Evolutionary conservation across 2,113 vertebrate species (phyloP).

Genomic region (Rousettus leschenaultii): DNA sequence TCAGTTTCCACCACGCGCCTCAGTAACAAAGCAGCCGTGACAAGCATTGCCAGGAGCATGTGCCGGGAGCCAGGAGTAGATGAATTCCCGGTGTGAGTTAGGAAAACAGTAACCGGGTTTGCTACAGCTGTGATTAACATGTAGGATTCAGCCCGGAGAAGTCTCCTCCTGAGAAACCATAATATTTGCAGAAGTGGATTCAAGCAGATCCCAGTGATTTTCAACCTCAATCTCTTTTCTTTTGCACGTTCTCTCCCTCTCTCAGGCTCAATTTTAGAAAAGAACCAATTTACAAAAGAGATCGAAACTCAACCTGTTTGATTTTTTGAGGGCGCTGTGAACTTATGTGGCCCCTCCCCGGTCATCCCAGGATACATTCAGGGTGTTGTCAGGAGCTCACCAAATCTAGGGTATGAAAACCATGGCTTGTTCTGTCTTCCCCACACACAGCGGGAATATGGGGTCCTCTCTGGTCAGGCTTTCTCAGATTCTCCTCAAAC

Average conservation of each 20-base stretch:
- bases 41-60: constrained; percentile 21
- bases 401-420: neutral
- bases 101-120: constrained; percentile 32
- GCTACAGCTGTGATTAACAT: constrained; percentile 19
- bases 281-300: neutral
- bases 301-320: neutral
- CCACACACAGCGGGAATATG: neutral
- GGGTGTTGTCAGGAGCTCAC: neutral
- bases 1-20: constrained; percentile 23
- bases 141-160: neutral
- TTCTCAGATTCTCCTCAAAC: neutral
- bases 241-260: neutral
- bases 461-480: too few relatives aligned
- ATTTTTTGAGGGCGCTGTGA: neutral
- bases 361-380: neutral
- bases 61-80: neutral
- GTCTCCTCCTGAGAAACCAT: neutral
- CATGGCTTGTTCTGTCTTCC: neutral
- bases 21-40: constrained; percentile 26
- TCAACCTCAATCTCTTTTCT: neutral
- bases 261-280: neutral
- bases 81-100: constrained; percentile 1
- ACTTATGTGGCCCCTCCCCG: neutral
- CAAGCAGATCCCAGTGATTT: neutral
- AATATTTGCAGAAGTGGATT: neutral